Conservation (phyloP, 2,888 invertebrate species). For the Heterodera filipjevi region DNA sequence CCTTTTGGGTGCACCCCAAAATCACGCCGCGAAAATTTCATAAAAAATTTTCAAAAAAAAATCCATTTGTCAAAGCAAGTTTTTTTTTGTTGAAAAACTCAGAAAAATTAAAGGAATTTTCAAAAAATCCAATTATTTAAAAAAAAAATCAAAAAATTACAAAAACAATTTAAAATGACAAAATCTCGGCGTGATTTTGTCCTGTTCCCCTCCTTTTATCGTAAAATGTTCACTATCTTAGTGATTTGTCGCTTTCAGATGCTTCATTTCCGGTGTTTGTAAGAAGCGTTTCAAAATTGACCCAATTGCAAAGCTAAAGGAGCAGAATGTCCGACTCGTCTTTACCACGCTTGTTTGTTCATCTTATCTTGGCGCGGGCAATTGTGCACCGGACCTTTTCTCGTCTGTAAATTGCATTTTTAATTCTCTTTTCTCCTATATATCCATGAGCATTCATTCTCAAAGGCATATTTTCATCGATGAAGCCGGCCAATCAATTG, state of each 20-base stretch:
- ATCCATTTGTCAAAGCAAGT: no score
- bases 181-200: no score
- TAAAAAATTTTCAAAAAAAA: no score
- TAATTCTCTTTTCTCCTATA: no score
- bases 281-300: constrained; percentile 19
- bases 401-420: constrained; percentile 20
- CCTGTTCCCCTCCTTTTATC: neutral
- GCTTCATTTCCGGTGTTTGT: constrained; percentile 2
- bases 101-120: no score
- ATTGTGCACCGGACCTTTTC: constrained; percentile 9
- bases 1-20: no score
- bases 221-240: neutral
- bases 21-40: no score
- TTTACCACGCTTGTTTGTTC: constrained; percentile 24
- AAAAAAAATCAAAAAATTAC: no score
- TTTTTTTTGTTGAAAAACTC: no score
- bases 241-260: constrained; percentile 6
- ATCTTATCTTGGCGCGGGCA: neutral
- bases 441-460: no score
- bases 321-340: constrained; percentile 12
- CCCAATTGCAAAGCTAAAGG: neutral
- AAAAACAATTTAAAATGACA: no score
- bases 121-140: no score
- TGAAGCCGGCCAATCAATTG: constrained; percentile 24
- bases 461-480: constrained; percentile 29